Evolutionary conservation across 2,113 vertebrate species (phyloP).

Genomic region (Phrynosoma platyrhinos): DNA sequence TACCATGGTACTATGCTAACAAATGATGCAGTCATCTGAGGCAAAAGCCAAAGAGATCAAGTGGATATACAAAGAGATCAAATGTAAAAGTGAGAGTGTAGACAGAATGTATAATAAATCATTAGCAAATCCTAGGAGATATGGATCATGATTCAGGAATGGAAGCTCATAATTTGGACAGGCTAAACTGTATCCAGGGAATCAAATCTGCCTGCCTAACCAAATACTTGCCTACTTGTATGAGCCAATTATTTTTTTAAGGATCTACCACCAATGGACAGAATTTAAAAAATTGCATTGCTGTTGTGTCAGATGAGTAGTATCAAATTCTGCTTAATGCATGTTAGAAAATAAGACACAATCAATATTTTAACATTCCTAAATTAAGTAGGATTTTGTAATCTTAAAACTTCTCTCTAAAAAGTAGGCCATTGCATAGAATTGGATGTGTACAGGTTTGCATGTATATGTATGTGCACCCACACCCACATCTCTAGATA

Average conservation of each 20-base stretch:
- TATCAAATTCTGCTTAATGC: constrained; percentile 25
- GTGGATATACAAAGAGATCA: neutral
- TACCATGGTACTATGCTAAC: neutral
- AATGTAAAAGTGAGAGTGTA: neutral
- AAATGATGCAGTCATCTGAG: neutral
- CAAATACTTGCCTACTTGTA: constrained; percentile 3
- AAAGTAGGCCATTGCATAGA: neutral
- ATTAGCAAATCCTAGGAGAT: neutral
- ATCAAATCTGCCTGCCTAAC: neutral
- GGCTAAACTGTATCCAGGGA: neutral
- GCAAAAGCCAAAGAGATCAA: neutral
- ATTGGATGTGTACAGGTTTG: neutral
- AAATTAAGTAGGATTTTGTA: constrained; percentile 26
- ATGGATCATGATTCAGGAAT: neutral
- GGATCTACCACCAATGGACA: neutral
- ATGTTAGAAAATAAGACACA: neutral
- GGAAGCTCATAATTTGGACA: neutral
- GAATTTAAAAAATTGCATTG: neutral
- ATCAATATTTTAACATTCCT: constrained; percentile 48
- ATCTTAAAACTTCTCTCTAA: constrained; percentile 27
- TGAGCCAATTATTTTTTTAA: constrained; percentile 5
- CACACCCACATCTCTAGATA: constrained; percentile 8
- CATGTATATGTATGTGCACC: neutral
- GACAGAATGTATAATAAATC: neutral
- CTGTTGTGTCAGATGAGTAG: neutral